A percentile compares a stretch with the other conserved stretches of the same genome.
phyloP scores from a whole-genome alignment of 2,888 invertebrate species.

The Bembecia ichneumoniformis region DNA sequence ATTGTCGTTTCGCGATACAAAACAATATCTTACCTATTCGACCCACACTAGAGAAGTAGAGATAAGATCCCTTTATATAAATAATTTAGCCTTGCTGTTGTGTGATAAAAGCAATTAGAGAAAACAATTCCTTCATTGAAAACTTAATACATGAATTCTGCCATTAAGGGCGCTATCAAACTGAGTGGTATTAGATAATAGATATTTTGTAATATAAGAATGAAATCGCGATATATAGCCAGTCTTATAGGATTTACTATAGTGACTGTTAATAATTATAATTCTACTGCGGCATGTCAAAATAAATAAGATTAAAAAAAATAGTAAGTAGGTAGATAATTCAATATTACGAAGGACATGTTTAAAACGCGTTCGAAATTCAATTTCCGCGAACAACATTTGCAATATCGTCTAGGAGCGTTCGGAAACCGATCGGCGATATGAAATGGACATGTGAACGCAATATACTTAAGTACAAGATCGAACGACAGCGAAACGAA shows the following conservation, averaged over 20 bases:
- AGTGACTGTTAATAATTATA: too few relatives aligned
- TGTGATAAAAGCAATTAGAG: not conserved
- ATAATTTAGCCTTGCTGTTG: not conserved
- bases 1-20: slow-evolving; percentile 10
- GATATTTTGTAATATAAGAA: too few relatives aligned
- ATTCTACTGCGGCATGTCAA: too few relatives aligned
- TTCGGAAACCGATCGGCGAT: slow-evolving; percentile 29
- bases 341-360: too few relatives aligned
- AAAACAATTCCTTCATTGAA: not conserved
- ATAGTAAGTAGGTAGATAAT: too few relatives aligned
- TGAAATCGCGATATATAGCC: too few relatives aligned
- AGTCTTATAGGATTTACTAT: too few relatives aligned
- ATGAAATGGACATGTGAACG: slow-evolving; percentile 35
- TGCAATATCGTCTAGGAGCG: slow-evolving; percentile 30
- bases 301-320: too few relatives aligned
- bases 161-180: not conserved
- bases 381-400: slow-evolving; percentile 39
- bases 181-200: too few relatives aligned
- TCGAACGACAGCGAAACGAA: not conserved
- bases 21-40: not conserved
- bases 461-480: slow-evolving; percentile 22
- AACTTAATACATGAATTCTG: not conserved
- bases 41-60: not conserved
- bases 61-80: not conserved
- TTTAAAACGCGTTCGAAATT: slow-evolving; percentile 22